Evolutionary conservation across 1,140 invertebrate genomes (phyloP).

Genomic region (Caenorhabditis latens): DNA sequence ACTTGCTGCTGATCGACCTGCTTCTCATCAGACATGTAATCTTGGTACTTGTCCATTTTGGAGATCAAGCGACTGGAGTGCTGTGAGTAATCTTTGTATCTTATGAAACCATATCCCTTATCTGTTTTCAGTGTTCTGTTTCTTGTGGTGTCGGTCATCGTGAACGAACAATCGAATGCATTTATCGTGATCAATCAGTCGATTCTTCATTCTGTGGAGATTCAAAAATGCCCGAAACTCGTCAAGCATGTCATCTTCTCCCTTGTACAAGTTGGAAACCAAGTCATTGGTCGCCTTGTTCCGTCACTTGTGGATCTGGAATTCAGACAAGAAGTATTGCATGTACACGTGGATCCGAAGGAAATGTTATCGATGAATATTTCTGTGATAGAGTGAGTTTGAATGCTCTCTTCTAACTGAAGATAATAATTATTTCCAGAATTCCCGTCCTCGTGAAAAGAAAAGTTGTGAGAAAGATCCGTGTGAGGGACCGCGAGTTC

Average conservation of each 20-base stretch:
- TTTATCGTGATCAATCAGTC: constrained; percentile 71
- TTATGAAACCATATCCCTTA: background rate
- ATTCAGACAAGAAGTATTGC: constrained; percentile 66
- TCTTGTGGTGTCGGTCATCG: constrained; percentile 72
- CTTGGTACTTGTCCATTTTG: constrained; percentile 75
- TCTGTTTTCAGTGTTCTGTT: constrained; percentile 70
- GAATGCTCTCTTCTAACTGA: background rate
- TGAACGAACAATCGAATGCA: constrained; percentile 72
- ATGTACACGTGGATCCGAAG: constrained; percentile 62
- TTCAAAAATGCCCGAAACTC: constrained; percentile 33
- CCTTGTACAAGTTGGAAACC: constrained; percentile 72
- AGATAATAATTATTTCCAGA: constrained; percentile 5
- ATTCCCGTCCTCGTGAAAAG: constrained; percentile 53
- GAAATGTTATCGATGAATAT: constrained; percentile 65
- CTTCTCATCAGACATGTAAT: constrained; percentile 72
- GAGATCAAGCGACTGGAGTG: constrained; percentile 69
- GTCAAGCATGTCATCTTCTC: constrained; percentile 62
- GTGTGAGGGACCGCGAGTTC: constrained; percentile 46
- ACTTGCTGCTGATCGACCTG: constrained; percentile 63
- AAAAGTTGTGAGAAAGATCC: constrained; percentile 53
- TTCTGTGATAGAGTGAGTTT: constrained; percentile 57
- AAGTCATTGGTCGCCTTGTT: constrained; percentile 68
- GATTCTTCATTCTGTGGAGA: constrained; percentile 71
- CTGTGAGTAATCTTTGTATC: constrained; percentile 54
- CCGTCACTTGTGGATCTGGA: constrained; percentile 70